These are phyloP conservation scores for Pseudomyrmex pallidus DNA, from an alignment of 1,140 invertebrate species.

Conservation along the genomic window DNA sequence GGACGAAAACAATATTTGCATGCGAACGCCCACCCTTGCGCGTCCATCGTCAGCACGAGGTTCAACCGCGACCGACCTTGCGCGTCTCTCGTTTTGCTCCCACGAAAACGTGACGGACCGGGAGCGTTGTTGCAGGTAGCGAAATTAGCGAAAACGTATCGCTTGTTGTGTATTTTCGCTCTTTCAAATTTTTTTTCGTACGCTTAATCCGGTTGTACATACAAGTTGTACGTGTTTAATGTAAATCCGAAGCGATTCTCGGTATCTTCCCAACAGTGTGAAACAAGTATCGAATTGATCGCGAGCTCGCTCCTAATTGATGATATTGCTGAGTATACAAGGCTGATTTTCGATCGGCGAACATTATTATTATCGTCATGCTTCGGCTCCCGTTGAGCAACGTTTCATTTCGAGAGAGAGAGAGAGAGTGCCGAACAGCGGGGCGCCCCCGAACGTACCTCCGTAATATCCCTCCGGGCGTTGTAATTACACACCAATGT, in stretches of 20 bases:
- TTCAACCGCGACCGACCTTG: conserved; percentile 9
- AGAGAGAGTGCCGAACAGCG: conserved; percentile 56
- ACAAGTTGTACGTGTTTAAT: neutral
- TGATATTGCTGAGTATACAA: conserved; percentile 66
- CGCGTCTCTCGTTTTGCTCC: neutral
- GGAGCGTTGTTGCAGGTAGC: conserved; percentile 23
- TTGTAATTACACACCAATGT: conserved; percentile 47
- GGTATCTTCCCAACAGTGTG: neutral
- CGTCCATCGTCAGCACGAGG: conserved; percentile 30
- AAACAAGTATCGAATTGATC: conserved; percentile 68
- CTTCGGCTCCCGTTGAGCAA: conserved; percentile 70
- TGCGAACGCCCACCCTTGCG: conserved; percentile 42
- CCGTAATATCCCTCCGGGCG: conserved; percentile 28
- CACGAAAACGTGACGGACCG: conserved; percentile 8
- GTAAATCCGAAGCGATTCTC: neutral
- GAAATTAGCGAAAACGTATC: neutral
- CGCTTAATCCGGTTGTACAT: neutral
- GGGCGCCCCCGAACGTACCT: conserved; percentile 38
- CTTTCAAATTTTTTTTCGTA: neutral
- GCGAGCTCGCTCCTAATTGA: conserved; percentile 66
- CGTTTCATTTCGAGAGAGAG: conserved; percentile 61
- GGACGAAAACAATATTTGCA: conserved; percentile 59
- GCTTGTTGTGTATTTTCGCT: conserved; percentile 12
- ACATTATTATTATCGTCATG: conserved; percentile 50
- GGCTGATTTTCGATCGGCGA: conserved; percentile 56